Base-by-base conservation (phyloP, 2,797 vertebrate genomes). In the Clarias platycephalus region DNA sequence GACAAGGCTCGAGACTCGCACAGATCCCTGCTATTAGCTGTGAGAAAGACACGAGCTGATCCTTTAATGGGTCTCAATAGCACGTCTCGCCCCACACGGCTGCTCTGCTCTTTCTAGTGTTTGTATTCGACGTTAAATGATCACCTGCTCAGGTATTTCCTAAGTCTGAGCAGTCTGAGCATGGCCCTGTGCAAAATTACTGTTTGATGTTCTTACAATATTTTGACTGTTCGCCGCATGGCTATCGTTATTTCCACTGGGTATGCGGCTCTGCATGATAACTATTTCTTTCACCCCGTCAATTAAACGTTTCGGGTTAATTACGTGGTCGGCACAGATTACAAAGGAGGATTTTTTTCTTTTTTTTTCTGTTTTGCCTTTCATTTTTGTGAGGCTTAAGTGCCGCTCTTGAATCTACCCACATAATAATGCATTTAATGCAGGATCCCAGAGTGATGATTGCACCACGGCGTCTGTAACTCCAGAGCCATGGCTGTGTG, bases 161-260 rank as follows among this genome's bases (percentile, higher is more conserved):
- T 88, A 83, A 86, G 88, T 89, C 87, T 84, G 87, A 86, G 85
- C 81, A 85, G 87, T 88, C 87, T 89, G 87, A 87, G 86, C 86
- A 84, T 81, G 85, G 80, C 85, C 81, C 87, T 81, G 84, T 68
- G 28, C 86, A 58, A 90, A 90, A 90, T 90, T 89, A 90, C 87
- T 90, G 89, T 90, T 90, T 90, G 89, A 90, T 89, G 89, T 88
- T 76, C 89, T 89, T 90, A 88, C 83, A 86, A 83, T 89, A 89
- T 89, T 88, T 87, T 89, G 88, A 87, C 88, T 89, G 85, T 88
- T 83, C 83, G 76, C 84, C 2, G 85, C 68, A 82, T 84, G 87
- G 83, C 85, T 85, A 86, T 89, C 86, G 84, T 87, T 87, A 87
- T 89, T 86, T 86, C 87, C 76, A 57, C 84, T 66, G 76, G 87